Conservation (phyloP, 2,113 vertebrate genomes). For the Poeciliopsis retropinna region DNA sequence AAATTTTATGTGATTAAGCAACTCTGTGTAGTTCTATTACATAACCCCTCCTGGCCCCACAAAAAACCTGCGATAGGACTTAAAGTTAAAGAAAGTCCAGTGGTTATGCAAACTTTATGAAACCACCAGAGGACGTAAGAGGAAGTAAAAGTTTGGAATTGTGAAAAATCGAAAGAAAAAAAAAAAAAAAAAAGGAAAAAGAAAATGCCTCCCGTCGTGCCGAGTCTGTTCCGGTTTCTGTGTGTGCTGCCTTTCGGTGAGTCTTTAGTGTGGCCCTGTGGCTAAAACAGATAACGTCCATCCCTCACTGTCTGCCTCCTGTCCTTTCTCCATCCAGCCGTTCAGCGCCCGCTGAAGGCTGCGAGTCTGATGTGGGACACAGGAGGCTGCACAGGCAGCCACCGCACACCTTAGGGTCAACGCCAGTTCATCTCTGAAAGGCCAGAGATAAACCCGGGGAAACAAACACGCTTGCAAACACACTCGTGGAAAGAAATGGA, state of each 20-base stretch:
- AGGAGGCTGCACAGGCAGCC: conserved; percentile 49
- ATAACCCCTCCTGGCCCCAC: too few species aligned
- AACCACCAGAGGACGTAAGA: too few species aligned
- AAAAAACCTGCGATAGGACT: too few species aligned
- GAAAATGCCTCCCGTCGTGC: too few species aligned
- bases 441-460: conserved; percentile 57
- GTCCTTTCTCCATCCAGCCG: conserved; percentile 37
- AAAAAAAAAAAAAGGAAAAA: too few species aligned
- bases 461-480: conserved; percentile 8
- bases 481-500: conserved; percentile 13
- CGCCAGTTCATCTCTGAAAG: conserved; percentile 65
- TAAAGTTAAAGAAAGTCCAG: too few species aligned
- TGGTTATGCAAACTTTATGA: too few species aligned
- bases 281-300: conserved; percentile 50
- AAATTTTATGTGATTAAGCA: too few species aligned
- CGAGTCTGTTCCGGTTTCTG: background rate
- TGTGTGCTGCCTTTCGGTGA: conserved; percentile 5
- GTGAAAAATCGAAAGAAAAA: too few species aligned
- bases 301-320: conserved; percentile 45
- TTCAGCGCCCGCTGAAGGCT: conserved; percentile 48
- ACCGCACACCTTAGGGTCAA: conserved; percentile 64
- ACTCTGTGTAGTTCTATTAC: too few species aligned
- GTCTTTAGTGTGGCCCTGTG: conserved; percentile 13
- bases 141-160: too few species aligned
- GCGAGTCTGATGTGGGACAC: conserved; percentile 58